These are phyloP conservation scores for Cancer borealis DNA, from an alignment of 2,888 invertebrate species.

Conservation along the genomic window DNA sequence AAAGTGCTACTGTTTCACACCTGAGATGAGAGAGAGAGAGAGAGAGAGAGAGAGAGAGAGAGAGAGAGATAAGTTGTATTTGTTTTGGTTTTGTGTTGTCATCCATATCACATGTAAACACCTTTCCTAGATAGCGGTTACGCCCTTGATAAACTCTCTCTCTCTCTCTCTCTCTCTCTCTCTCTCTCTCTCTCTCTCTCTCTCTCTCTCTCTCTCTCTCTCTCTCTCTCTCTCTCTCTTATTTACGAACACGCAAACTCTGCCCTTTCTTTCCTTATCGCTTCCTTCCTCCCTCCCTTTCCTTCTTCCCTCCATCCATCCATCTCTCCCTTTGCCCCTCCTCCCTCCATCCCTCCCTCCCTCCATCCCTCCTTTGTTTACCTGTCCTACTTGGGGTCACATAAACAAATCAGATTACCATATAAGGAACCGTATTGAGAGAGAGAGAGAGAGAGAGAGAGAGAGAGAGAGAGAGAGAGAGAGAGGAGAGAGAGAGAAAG, in stretches of 20 bases:
- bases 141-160: slow-evolving; percentile 8
- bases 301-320: neutral
- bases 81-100: neutral
- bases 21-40: slow-evolving; percentile 44
- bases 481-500: slow-evolving; percentile 17
- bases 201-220: neutral
- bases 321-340: neutral
- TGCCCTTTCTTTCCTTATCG: neutral
- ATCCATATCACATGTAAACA: neutral
- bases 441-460: slow-evolving; percentile 17
- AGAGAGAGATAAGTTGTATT: slow-evolving; percentile 18
- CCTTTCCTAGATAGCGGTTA: neutral
- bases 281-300: neutral
- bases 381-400: slow-evolving; percentile 2
- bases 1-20: slow-evolving; percentile 7
- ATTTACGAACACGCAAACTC: neutral
- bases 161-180: slow-evolving; percentile 42
- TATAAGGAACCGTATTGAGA: slow-evolving; percentile 13
- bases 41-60: slow-evolving; percentile 52
- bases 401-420: slow-evolving; percentile 22
- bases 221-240: slow-evolving; percentile 2
- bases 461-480: slow-evolving; percentile 25
- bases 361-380: slow-evolving; percentile 32
- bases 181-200: neutral
- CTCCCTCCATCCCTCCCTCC: neutral